A percentile compares a stretch with the other conserved stretches of the same genome.
Conservation (phyloP, 2,888 invertebrate genomes). For the Trachelus iudaicus region DNA sequence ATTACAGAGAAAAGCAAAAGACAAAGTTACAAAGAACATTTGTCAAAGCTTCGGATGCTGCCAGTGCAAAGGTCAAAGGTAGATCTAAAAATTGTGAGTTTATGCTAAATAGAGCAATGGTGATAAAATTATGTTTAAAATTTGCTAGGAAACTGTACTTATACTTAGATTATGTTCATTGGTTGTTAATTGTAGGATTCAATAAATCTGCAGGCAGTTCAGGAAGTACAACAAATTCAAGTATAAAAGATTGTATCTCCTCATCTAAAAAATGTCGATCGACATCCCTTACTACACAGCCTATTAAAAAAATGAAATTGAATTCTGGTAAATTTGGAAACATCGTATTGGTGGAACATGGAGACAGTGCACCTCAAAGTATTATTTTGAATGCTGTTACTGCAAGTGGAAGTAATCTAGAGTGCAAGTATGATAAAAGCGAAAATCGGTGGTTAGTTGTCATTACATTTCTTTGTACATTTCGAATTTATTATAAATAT, state of each 20-base stretch:
- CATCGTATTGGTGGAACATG: constrained; percentile 55
- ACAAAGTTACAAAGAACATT: constrained; percentile 79
- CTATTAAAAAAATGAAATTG: constrained; percentile 38
- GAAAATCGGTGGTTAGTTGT: constrained; percentile 30
- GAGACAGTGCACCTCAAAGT: constrained; percentile 45
- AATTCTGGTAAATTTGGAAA: constrained; percentile 46
- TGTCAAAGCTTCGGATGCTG: constrained; percentile 81
- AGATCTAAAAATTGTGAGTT: constrained; percentile 64
- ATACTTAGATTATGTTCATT: no score
- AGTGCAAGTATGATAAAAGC: constrained; percentile 45
- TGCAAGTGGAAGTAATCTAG: constrained; percentile 39
- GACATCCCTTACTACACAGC: no score
- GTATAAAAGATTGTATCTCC: no score
- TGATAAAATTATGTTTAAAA: no score
- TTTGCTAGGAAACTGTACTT: neutral
- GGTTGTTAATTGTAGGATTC: no score
- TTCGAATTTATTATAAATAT: neutral
- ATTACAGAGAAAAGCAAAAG: constrained; percentile 74
- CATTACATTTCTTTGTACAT: neutral
- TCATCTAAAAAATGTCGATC: no score
- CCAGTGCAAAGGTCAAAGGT: constrained; percentile 80
- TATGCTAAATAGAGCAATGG: neutral
- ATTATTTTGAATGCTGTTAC: constrained; percentile 48
- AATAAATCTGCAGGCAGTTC: no score
- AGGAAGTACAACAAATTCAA: no score